Base-by-base conservation (phyloP, 2,888 invertebrate species). In the Synergus gifuensis region DNA sequence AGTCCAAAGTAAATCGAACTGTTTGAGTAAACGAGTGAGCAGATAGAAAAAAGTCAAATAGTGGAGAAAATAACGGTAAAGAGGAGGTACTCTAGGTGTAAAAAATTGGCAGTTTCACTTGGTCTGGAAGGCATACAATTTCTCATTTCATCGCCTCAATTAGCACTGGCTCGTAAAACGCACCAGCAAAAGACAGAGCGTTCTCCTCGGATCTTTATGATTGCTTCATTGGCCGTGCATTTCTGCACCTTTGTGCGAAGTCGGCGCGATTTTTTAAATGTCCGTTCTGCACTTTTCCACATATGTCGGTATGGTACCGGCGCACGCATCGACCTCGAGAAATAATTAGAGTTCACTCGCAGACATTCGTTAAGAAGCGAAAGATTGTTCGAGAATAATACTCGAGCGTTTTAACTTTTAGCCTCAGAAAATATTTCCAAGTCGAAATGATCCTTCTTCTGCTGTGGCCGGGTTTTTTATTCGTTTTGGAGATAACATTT, bases 271-370 rank as follows among this genome's bases (percentile, higher is more conserved):
- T 81, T 82, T 83, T 81, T 82, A 78, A 81, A 78, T 80, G 76
- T 76, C 73, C 67, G 67, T 36, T 77, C 76, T 67, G 49, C 78
- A 64, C 77, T 83, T 76, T 83, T 79, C 78, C 79, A 78, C 77
- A 82, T 79, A 80, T 79, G 77, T 73, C 64, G 77, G 81, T 79
- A 76, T 80, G 77, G 78, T 16, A 73, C n/a, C 49, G 36, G 78
- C 80, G 36, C 78, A 76, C 66, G 81, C 78, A 77, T 79, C 79
- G 80, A 81, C 88, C 88, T 87, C 88, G 88, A 86, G 86, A 84
- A 83, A 85, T 87, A 88, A 88, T 88, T 88, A 88, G 88, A 88
- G 86, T 82, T 86, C 84, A 85, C 85, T 85, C 84, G 85, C 85
- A 86, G 87, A 87, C 86, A 86, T 86, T 86, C 85, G 87, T 86